Base-by-base conservation (phyloP, 2,113 vertebrate genomes). In the Equus quagga region DNA sequence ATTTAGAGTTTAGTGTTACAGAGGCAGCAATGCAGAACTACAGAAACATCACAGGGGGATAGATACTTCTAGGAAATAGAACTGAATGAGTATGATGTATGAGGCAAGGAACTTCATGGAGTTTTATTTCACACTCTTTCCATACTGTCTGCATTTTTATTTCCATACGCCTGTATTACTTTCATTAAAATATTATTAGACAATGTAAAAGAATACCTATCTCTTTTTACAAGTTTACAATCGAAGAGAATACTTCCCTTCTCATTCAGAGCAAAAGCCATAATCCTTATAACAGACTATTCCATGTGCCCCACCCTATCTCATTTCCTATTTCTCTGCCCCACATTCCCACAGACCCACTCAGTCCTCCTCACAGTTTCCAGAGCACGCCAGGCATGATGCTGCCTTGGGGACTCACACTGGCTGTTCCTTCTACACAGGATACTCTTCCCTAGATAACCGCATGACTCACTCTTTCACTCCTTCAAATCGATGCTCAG, bases 221-320 rank as follows among this genome's bases (percentile, higher is more conserved):
- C 28, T 58, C 33, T 96, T 95, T 85, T 92, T 60, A 88, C 7
- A 95, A 80, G 75, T 83, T 91, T 62, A 76, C 4, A n/a, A 62
- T n/a, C 41, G 33, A 87, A 6, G 36, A 64, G 15, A 78, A 19
- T 51, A 88, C 86, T 92, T 91, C 64, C 26, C 36, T 75, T 88
- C 64, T 79, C 69, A 86, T 49, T 91, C 49, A 62, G 82, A 91
- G 17, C 79, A 73, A 92, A 93, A 72, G 76, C 44, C 51, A 65
- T 58, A 94, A 79, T 80, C 65, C 58, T 75, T 79, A 56, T 0
- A 56, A 58, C 0, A 82, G 23, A 82, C 65, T 69, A 49, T 9
- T 23, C 80, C 31, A 51, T 10, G 31, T 78, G 9, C 44, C 18
- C 44, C 33, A 33, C 0, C 10, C 36, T 56, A n/a, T 24, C 24